Evolutionary conservation across 2,113 vertebrate species (phyloP), one percentile per base, ranked within the genome.

Genomic region (Boleophthalmus pectinirostris): DNA sequence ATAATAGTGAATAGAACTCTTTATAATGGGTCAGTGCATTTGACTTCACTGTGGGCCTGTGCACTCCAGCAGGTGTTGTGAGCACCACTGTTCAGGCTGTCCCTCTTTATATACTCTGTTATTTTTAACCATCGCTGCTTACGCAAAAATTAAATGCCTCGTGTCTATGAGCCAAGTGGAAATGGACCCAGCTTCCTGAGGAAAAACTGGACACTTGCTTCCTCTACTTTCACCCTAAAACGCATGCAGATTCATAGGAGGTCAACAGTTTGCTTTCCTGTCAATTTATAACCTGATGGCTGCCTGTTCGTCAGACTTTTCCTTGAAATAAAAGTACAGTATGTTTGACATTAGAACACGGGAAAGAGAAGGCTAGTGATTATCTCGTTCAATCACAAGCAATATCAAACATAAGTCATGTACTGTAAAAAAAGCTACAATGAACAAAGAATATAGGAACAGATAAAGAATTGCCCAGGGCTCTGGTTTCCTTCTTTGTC

Each of bases 101-200:
- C 75, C 64, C 71, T 69, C 81, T 82, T 58, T 92, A 92, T 93
- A 92, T 93, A 93, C 83, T 69, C 76, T 2, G 85, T 74, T 93
- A 93, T 93, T 93, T 93, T 91, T 92, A 90, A 66, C 77, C 70
- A 0, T 13, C 66, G 10, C 56, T 54, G 69, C 77, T 82, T 91
- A 91, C 89, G 91, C 86, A 92, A 81, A 86, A 85, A 64, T 64
- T 78, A 56, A 79, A 82, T 82, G 89, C 89, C 91, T 70, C 74
- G 81, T 78, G 87, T 80, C 68, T 33, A 11, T 3, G 45, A 81
- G 89, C 87, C 85, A 91, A 89, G 83, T 90, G 91, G 93, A 92
- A 92, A 91, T 91, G 86, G 90, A 88, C 80, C 73, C 81, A 12
- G 73, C 84, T 93, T 93, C 92, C 91, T 91, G 90, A 87, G 84